These are phyloP conservation scores for Somateria mollissima DNA, from an alignment of 2,797 vertebrate genomes.

Conservation along the genomic window DNA sequence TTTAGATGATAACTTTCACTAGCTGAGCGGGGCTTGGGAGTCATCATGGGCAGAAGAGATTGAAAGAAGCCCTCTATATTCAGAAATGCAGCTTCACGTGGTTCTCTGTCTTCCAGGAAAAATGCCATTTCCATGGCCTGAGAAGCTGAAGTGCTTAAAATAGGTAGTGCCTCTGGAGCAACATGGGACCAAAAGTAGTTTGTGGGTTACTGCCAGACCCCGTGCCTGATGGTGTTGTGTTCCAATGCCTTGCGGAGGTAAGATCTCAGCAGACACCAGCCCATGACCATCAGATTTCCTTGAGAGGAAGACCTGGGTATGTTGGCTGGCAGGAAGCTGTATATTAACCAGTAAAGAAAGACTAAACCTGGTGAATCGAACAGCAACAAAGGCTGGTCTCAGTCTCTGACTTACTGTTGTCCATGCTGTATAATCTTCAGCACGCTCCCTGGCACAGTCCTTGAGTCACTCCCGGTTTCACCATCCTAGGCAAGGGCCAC, in stretches of 20 bases:
- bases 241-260: neutral
- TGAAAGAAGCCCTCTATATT: neutral
- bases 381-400: neutral
- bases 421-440: neutral
- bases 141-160: conserved; percentile 35
- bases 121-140: neutral
- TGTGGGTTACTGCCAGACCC: neutral
- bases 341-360: neutral
- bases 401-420: neutral
- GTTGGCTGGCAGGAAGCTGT: neutral
- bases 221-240: neutral
- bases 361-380: neutral
- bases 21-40: neutral
- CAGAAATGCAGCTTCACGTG: neutral
- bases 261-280: neutral
- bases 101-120: neutral
- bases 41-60: neutral
- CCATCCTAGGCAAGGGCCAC: neutral
- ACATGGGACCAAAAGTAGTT: neutral
- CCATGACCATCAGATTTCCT: neutral
- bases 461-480: fast-evolving
- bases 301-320: neutral
- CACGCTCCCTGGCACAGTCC: fast-evolving
- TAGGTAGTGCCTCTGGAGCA: neutral
- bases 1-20: neutral